Percentiles rank a stretch among this genome's conserved stretches.
phyloP scores from a whole-genome alignment of 2,888 invertebrate species.

The Tricholauxania praeusta region DNA sequence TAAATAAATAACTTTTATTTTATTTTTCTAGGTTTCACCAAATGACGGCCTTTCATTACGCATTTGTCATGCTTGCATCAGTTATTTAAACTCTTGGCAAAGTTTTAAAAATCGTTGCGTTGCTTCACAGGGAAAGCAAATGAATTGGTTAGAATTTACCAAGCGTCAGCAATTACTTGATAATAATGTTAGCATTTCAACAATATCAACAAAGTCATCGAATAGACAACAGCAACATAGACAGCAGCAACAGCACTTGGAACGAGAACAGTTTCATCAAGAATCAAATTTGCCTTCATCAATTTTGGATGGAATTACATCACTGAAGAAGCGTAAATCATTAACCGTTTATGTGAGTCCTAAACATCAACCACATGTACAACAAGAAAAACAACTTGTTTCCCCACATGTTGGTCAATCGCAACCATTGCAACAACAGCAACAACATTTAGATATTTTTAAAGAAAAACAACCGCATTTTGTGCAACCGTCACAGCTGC shows the following conservation, averaged over 20 bases:
- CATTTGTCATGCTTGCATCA: constrained; percentile 68
- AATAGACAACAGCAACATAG: constrained; percentile 37
- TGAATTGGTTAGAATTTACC: constrained; percentile 62
- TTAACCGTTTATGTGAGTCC: constrained; percentile 67
- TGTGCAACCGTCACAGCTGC: constrained; percentile 40
- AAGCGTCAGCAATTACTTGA: constrained; percentile 50
- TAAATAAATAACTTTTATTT: constrained; percentile 8
- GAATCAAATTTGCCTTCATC: constrained; percentile 48
- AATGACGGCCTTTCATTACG: constrained; percentile 64
- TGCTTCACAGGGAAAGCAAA: constrained; percentile 65
- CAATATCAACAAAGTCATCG: constrained; percentile 44
- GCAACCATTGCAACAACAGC: constrained; percentile 41
- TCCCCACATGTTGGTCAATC: constrained; percentile 30
- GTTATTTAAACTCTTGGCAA: constrained; percentile 68
- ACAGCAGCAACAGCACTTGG: constrained; percentile 48
- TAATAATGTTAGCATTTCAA: constrained; percentile 49
- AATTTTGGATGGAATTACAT: constrained; percentile 65
- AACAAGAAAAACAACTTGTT: constrained; percentile 37
- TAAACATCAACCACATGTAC: constrained; percentile 47
- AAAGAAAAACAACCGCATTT: constrained; percentile 42
- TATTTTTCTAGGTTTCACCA: constrained; percentile 57
- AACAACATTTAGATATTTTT: constrained; percentile 6
- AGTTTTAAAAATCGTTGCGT: constrained; percentile 68
- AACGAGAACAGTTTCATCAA: constrained; percentile 39
- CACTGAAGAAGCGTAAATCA: constrained; percentile 65